Base-by-base conservation (phyloP, 1,140 invertebrate genomes). In the Gonioctena quinquepunctata region DNA sequence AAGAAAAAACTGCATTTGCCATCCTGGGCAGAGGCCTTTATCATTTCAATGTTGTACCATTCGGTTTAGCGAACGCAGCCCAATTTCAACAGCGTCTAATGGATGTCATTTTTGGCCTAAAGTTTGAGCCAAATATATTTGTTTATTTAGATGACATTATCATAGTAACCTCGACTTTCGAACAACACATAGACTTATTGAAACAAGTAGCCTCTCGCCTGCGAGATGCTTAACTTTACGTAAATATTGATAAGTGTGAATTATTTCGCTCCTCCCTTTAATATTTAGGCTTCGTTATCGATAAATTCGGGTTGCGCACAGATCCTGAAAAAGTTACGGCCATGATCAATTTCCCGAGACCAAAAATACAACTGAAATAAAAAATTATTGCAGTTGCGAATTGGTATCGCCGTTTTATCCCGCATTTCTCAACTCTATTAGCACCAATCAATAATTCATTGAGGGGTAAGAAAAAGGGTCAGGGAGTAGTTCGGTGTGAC, bases 1-100 rank as follows among this genome's bases (percentile, higher is more conserved):
- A n/a, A n/a, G n/a, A n/a, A n/a, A 74, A 78, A 61, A 86, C 84
- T 0, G 83, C 79, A 3, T 85, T 86, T 71, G 71, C 74, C 3
- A 77, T 83, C 0, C 79, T 73, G 18, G 16, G 16, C 16, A 18
- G 50, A 19, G 50, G 50, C 2, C 68, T 82, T 5, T 84, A 71
- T 63, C 71, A 80, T 61, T 83, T 81, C 64, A 75, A 61, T 4
- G 77, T 81, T 0, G 79, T 85, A 66, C 81, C 82, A 1, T 81
- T 82, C 69, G 82, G 81, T 4, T 69, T 85, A 76, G 57, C 54
- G 5, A 81, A 81, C 73, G 59, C 67, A 49, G 48, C 63, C 48
- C 50, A 57, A 18, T 80, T 76, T 2, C 82, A 83, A 66, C 78
- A 81, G 59, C 27, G 81, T 85, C 7, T 79, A 83, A 61, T 61